Evolutionary conservation across 2,113 vertebrate genomes (phyloP), one percentile per base, ranked within the genome.

Genomic region (Raja brachyura): DNA sequence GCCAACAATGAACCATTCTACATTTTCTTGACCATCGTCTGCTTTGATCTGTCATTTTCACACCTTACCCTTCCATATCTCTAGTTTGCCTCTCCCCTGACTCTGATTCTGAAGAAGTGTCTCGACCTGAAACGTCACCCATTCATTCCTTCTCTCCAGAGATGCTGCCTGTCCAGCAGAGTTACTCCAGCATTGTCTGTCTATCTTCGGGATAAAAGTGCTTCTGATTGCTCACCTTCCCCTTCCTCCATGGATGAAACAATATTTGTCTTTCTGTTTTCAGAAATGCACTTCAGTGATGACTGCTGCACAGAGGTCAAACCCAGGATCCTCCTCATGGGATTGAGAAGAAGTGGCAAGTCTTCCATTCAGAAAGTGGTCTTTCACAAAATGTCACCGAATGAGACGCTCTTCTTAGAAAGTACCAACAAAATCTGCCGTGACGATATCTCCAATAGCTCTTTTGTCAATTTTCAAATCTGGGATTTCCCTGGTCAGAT

Each of bases 351-450:
- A 94, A 98, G 98, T 6, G 98, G 98, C 70, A 99, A 99, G 93
- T 98, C 98, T 5, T 99, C 98, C 59, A 99, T 99, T 94, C 98
- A 99, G 96, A 99, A 99, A 95, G 97, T 98, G 93, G 98, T 99
- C 93, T 98, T 98, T 96, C 98, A 98, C 96, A 98, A 98, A 95
- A 98, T 98, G 98, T 98, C 98, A 0, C 98, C 98, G 48, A 98
- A 97, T 13, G 98, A 98, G 94, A 98, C 98, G 0, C 97, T 98
- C 0, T 98, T 98, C 95, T 94, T 98, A 95, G 98, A 98, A 94
- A 98, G 98, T 94, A 98, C 98, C 22, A 98, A 98, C 95, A 98
- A 98, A 96, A 98, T 98, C 95, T 98, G 97, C 95, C 95, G 97
- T 90, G 98, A 98, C 73, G 98, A 98, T 14, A 97, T 98, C 76